These are phyloP conservation scores for Onchidella celtica DNA, from an alignment of 2,888 invertebrate species.

Conservation along the genomic window DNA sequence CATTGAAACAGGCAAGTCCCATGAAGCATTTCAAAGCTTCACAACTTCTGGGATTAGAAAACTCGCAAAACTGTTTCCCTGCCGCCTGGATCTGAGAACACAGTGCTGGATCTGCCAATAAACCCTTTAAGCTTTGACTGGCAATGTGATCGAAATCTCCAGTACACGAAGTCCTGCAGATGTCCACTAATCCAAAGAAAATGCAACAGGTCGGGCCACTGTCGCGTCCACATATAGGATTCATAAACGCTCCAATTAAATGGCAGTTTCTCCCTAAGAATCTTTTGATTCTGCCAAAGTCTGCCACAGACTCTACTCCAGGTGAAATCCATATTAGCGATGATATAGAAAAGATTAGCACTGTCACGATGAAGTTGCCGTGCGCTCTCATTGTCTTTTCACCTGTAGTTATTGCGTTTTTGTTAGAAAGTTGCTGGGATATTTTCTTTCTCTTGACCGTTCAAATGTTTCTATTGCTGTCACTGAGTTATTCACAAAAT, in stretches of 20 bases:
- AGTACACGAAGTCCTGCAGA: not conserved
- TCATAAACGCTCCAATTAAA: not conserved
- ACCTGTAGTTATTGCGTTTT: too few relatives aligned
- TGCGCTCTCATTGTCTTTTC: too few relatives aligned
- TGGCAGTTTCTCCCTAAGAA: not conserved
- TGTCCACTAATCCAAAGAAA: slow-evolving; percentile 4
- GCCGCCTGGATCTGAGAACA: not conserved
- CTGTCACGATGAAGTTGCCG: too few relatives aligned
- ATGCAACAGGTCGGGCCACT: not conserved
- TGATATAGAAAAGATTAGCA: too few relatives aligned
- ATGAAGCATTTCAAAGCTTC: slow-evolving; percentile 7
- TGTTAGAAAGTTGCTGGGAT: too few relatives aligned
- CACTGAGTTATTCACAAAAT: too few relatives aligned
- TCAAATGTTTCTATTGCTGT: too few relatives aligned
- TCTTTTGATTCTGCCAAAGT: not conserved
- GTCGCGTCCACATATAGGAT: not conserved
- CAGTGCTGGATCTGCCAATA: not conserved
- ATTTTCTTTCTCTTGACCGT: too few relatives aligned
- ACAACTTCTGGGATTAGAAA: not conserved
- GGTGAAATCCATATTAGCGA: not conserved
- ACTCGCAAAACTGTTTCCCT: slow-evolving; percentile 1
- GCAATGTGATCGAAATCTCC: not conserved
- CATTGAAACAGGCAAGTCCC: not conserved
- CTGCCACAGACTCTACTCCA: not conserved
- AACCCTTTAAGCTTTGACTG: not conserved